phyloP scores from a whole-genome alignment of 2,113 vertebrate genomes.

The Hippoglossus stenolepis region DNA sequence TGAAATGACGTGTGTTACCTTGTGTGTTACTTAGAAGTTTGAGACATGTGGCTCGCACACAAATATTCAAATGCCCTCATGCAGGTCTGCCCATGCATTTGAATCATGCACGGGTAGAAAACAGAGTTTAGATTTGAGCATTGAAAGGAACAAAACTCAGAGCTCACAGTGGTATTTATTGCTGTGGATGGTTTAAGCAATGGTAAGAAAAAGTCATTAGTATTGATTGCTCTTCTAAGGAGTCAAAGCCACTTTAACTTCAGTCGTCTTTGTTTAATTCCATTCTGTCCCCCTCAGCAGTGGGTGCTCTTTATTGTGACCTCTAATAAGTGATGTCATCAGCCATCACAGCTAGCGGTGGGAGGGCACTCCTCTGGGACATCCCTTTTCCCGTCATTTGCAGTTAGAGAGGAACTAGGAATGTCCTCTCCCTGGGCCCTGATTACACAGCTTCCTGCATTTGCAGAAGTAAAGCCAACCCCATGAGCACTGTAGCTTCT shows the following conservation, averaged over 20 bases:
- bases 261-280: conserved; percentile 62
- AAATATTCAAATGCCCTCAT: not conserved
- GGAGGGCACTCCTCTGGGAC: conserved; percentile 53
- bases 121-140: not conserved
- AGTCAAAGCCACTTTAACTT: conserved; percentile 66
- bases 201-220: conserved; percentile 36
- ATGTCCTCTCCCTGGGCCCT: conserved; percentile 63
- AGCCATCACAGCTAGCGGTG: conserved; percentile 47
- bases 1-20: not conserved
- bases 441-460: conserved; percentile 43
- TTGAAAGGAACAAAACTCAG: not conserved
- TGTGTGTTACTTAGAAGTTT: not conserved
- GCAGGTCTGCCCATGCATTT: not conserved
- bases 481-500: conserved; percentile 21
- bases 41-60: not conserved
- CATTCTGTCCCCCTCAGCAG: conserved; percentile 63
- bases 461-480: conserved; percentile 30
- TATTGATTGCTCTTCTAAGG: conserved; percentile 65
- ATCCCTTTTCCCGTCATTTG: conserved; percentile 29
- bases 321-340: conserved; percentile 74
- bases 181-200: conserved; percentile 23
- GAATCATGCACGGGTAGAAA: not conserved
- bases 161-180: conserved; percentile 23
- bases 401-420: conserved; percentile 47
- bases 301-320: conserved; percentile 65